Evolutionary conservation across 2,113 vertebrate genomes (phyloP).

Genomic region (Miniopterus natalensis): DNA sequence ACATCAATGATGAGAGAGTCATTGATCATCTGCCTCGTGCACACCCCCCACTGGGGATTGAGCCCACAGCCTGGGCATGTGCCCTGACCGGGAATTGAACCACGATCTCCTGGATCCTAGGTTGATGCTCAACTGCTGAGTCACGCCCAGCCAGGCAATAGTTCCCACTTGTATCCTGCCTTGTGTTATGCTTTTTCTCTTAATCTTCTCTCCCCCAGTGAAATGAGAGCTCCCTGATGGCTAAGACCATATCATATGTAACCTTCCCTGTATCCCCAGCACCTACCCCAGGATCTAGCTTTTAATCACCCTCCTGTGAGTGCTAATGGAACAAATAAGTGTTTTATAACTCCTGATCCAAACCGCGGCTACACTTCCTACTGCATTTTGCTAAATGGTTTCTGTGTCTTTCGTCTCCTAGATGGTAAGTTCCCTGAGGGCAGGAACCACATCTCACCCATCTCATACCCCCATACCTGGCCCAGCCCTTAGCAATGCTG

Average conservation of each 20-base stretch:
- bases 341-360: neutral
- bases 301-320: no score
- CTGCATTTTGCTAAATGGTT: neutral
- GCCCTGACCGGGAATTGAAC: no score
- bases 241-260: no score
- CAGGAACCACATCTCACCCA: neutral
- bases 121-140: no score
- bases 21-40: no score
- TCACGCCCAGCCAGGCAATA: neutral
- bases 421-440: neutral
- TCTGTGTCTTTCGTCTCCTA: neutral
- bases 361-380: neutral
- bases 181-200: neutral
- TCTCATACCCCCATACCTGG: no score
- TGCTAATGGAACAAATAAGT: neutral
- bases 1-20: no score
- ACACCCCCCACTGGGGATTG: no score
- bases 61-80: no score
- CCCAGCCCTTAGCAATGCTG: neutral
- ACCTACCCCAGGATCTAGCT: neutral
- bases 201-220: neutral
- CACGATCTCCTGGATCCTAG: no score
- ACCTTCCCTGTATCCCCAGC: neutral
- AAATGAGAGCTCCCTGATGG: neutral
- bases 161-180: neutral